These are phyloP conservation scores for Drosophila anomelani DNA, from an alignment of 2,888 invertebrate genomes.

Conservation along the genomic window DNA sequence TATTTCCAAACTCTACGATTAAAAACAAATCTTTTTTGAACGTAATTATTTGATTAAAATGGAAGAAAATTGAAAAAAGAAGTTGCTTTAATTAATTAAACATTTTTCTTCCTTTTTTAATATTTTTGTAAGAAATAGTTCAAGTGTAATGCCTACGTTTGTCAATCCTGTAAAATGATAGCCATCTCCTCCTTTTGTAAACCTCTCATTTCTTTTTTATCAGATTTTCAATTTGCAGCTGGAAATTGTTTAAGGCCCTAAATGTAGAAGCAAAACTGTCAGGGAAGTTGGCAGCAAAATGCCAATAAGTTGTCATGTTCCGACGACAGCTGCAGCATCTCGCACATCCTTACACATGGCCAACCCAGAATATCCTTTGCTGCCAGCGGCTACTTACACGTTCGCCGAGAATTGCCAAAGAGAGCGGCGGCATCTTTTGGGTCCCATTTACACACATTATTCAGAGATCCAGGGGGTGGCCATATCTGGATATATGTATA, in stretches of 20 bases:
- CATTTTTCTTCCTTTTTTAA: too few relatives aligned
- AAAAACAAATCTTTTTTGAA: background rate
- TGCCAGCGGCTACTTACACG: constrained; percentile 59
- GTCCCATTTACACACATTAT: constrained; percentile 51
- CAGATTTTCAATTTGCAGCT: constrained; percentile 51
- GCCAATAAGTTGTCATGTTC: constrained; percentile 64
- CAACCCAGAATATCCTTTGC: constrained; percentile 33
- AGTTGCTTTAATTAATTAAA: too few relatives aligned
- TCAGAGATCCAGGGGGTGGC: constrained; percentile 44
- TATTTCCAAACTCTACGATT: fast-evolving
- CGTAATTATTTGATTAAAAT: too few relatives aligned
- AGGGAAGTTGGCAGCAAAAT: constrained; percentile 36
- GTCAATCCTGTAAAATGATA: constrained; percentile 4
- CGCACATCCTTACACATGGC: constrained; percentile 26
- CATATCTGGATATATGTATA: constrained; percentile 2
- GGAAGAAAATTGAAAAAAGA: too few relatives aligned
- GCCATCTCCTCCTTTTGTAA: background rate
- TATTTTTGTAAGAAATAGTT: background rate
- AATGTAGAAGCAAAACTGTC: constrained; percentile 15
- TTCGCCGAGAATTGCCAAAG: constrained; percentile 56
- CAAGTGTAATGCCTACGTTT: background rate
- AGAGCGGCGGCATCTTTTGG: constrained; percentile 13
- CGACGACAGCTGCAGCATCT: constrained; percentile 47
- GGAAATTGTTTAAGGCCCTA: constrained; percentile 35
- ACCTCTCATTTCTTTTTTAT: constrained; percentile 11